Conservation (phyloP, 1,140 invertebrate genomes). For the Rhopalosiphum maidis region DNA sequence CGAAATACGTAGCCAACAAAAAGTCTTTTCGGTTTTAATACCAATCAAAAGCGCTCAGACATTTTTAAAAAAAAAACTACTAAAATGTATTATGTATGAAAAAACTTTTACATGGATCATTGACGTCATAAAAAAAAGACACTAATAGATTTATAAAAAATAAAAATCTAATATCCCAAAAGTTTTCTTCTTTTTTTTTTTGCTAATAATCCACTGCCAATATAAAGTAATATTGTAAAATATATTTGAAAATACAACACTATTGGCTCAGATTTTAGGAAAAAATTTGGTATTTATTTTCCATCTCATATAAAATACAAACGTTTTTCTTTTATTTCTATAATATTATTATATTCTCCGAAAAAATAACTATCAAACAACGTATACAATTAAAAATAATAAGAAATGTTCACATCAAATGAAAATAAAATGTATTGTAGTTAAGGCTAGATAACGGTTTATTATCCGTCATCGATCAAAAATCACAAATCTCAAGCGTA, state of each 20-base stretch:
- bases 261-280: not conserved
- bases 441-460: not conserved
- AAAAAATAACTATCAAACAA: not conserved
- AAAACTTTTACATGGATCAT: too few species aligned
- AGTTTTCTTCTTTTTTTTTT: too few species aligned
- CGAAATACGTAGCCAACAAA: too few species aligned
- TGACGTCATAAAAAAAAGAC: too few species aligned
- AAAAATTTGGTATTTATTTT: not conserved
- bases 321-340: not conserved
- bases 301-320: not conserved
- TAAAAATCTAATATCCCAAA: too few species aligned
- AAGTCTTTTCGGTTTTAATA: too few species aligned
- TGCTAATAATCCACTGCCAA: too few species aligned
- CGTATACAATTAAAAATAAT: not conserved
- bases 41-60: too few species aligned
- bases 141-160: too few species aligned
- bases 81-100: too few species aligned
- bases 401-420: not conserved
- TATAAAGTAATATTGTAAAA: too few species aligned
- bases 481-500: not conserved
- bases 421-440: not conserved
- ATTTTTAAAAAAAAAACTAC: too few species aligned
- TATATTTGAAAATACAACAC: not conserved
- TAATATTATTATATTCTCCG: not conserved
- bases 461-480: not conserved